Conservation (phyloP, 2,888 invertebrate species). For the Leucoma salicis region DNA sequence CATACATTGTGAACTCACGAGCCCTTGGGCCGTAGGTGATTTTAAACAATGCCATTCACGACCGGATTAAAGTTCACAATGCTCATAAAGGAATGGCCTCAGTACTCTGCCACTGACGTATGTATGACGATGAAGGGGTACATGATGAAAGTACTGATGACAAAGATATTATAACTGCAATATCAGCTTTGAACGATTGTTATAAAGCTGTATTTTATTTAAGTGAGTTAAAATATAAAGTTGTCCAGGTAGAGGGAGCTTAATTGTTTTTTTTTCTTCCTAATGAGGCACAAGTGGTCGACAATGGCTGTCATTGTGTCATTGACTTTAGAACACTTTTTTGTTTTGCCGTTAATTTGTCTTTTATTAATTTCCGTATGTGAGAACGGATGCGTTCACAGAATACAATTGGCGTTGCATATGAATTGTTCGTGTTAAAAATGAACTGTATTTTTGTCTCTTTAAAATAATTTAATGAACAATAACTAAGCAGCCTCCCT, state of each 20-base stretch:
- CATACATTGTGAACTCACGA: slow-evolving; percentile 38
- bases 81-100: slow-evolving; percentile 72
- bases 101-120: slow-evolving; percentile 58
- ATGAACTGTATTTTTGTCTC: slow-evolving; percentile 17
- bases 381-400: slow-evolving; percentile 46
- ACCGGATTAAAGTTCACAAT: slow-evolving; percentile 72
- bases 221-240: slow-evolving; percentile 14
- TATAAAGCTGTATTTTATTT: slow-evolving; percentile 28
- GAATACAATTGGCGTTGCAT: slow-evolving; percentile 38
- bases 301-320: slow-evolving; percentile 73
- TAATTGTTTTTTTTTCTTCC: slow-evolving; percentile 74
- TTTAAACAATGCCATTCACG: slow-evolving; percentile 72
- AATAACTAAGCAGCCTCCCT: slow-evolving; percentile 12
- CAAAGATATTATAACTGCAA: slow-evolving; percentile 24
- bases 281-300: slow-evolving; percentile 77
- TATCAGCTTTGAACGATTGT: slow-evolving; percentile 31
- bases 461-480: slow-evolving; percentile 11
- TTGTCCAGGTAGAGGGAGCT: slow-evolving; percentile 54
- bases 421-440: slow-evolving; percentile 26
- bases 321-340: slow-evolving; percentile 55
- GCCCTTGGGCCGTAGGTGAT: slow-evolving; percentile 52
- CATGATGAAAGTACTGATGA: slow-evolving; percentile 20
- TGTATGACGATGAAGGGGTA: slow-evolving; percentile 52
- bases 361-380: slow-evolving; percentile 55
- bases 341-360: slow-evolving; percentile 62